Conservation (phyloP, 2,888 invertebrate species). For the Leptinotarsa peninsularis region DNA sequence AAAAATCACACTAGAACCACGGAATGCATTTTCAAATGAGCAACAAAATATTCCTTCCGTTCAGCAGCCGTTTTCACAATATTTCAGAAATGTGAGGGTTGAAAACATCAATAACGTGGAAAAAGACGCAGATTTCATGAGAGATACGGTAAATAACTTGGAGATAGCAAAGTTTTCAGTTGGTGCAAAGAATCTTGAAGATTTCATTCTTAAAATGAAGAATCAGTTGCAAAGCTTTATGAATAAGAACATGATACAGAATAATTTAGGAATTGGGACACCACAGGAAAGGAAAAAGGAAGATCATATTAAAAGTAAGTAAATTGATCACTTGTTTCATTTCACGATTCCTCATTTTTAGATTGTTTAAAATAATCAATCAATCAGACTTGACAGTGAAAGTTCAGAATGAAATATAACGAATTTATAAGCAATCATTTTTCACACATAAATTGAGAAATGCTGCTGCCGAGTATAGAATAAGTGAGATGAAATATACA, state of each 20-base stretch:
- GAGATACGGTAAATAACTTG: constrained; percentile 39
- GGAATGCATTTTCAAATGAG: neutral
- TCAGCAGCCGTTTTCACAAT: neutral
- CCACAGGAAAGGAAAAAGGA: neutral
- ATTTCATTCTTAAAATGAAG: constrained; percentile 51
- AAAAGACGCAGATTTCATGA: constrained; percentile 24
- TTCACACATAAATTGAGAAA: too few species aligned
- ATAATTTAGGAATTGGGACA: constrained; percentile 26
- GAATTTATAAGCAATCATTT: too few species aligned
- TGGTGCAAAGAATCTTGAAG: constrained; percentile 48
- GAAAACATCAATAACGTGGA: constrained; percentile 30
- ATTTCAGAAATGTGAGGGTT: constrained; percentile 31
- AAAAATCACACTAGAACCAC: constrained; percentile 13
- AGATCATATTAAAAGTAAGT: constrained; percentile 9
- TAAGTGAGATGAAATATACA: too few species aligned
- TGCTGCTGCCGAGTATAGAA: too few species aligned
- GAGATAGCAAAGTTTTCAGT: constrained; percentile 42
- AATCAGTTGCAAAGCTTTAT: constrained; percentile 45
- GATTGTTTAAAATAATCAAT: too few species aligned
- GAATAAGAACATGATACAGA: constrained; percentile 36
- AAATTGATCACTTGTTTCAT: neutral
- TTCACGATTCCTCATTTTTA: too few species aligned
- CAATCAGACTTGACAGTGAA: too few species aligned
- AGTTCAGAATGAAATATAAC: too few species aligned
- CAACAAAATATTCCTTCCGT: neutral